These are phyloP conservation scores for Papilio aristodemus DNA, from an alignment of 1,140 invertebrate species.

Conservation along the genomic window DNA sequence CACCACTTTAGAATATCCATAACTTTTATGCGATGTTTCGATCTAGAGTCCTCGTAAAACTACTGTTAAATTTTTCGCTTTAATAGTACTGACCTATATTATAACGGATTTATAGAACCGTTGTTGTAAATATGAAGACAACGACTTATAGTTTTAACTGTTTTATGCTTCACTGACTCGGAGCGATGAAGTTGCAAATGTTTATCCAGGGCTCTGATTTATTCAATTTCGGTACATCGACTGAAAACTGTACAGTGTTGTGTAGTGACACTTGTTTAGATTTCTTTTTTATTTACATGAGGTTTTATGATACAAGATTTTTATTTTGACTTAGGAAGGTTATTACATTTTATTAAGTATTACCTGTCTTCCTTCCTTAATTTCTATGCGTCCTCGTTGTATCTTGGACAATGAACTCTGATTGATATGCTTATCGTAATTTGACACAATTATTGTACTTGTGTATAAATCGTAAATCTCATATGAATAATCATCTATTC, in stretches of 20 bases:
- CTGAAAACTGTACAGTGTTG: too few relatives aligned
- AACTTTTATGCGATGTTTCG: conserved; percentile 23
- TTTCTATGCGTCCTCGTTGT: too few relatives aligned
- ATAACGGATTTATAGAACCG: not conserved
- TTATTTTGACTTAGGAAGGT: too few relatives aligned
- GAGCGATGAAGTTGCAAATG: too few relatives aligned
- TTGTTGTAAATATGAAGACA: not conserved
- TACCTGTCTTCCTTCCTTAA: too few relatives aligned
- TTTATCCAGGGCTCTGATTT: too few relatives aligned
- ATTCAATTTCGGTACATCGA: too few relatives aligned
- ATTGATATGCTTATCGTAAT: not conserved
- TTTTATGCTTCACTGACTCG: not conserved
- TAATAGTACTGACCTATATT: conserved; percentile 13
- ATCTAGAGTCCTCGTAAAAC: conserved; percentile 6
- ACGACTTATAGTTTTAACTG: not conserved
- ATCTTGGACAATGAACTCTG: not conserved
- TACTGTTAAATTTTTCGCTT: conserved; percentile 10
- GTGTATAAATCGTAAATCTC: not conserved
- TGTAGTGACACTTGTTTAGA: too few relatives aligned
- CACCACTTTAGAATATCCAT: conserved; percentile 23
- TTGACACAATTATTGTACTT: not conserved
- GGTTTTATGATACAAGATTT: too few relatives aligned
- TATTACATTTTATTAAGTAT: not conserved
- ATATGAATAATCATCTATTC: not conserved
- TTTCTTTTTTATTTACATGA: too few relatives aligned